Conservation (phyloP, 2,888 invertebrate species). For the Acanthosepion lycidas region DNA sequence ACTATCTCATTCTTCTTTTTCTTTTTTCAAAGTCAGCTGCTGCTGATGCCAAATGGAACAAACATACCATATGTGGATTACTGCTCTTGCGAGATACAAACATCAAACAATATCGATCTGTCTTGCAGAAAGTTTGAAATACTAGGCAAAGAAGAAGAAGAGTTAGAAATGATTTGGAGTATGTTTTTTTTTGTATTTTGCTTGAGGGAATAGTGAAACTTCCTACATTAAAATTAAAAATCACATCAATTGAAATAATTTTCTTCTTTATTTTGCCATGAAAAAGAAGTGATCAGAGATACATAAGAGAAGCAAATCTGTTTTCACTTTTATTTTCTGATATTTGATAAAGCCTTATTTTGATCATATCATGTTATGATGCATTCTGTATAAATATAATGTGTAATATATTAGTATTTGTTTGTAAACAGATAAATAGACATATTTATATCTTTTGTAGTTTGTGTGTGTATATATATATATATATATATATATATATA, state of each 20-base stretch:
- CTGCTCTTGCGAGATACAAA: not conserved
- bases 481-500: no score
- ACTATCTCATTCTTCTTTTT: not conserved
- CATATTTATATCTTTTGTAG: no score
- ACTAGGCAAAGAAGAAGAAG: not conserved
- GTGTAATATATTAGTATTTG: not conserved
- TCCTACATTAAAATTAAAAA: slow-evolving; percentile 34
- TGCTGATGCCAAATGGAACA: not conserved
- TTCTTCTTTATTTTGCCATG: no score
- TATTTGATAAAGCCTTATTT: not conserved
- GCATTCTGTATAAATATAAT: not conserved
- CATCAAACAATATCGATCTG: not conserved
- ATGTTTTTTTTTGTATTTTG: not conserved
- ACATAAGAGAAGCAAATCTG: not conserved
- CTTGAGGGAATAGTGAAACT: not conserved
- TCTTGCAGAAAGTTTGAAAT: not conserved
- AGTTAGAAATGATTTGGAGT: not conserved
- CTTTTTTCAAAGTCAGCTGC: not conserved
- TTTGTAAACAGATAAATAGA: no score
- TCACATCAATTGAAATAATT: slow-evolving; percentile 34
- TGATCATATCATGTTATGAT: not conserved
- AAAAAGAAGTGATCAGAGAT: not conserved
- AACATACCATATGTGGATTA: not conserved
- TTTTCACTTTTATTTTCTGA: not conserved
- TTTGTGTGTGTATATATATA: no score